Percentiles rank a stretch among this genome's conserved stretches.
phyloP scores from a whole-genome alignment of 2,113 vertebrate genomes.

The Hystrix brachyura region DNA sequence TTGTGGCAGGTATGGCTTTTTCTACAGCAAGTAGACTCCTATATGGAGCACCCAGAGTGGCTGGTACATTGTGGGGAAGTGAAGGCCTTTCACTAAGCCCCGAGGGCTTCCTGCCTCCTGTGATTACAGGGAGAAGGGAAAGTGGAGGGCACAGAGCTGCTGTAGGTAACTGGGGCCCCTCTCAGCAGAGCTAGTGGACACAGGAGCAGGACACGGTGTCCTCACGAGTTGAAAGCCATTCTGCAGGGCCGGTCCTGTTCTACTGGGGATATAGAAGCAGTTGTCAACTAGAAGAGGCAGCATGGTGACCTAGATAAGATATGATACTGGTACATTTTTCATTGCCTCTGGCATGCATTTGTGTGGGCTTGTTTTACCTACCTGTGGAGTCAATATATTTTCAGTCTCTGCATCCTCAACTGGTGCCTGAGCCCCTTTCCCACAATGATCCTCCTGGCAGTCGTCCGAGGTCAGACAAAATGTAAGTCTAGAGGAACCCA shows the following conservation, averaged over 20 bases:
- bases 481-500: neutral
- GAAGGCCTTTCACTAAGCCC: neutral
- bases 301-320: too few species aligned
- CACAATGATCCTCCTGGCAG: neutral
- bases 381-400: neutral
- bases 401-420: neutral
- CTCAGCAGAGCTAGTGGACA: neutral
- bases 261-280: neutral
- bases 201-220: neutral
- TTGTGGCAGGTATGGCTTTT: neutral
- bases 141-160: neutral
- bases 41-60: too few species aligned
- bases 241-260: neutral
- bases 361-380: neutral
- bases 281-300: neutral
- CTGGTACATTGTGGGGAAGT: neutral
- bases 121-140: neutral
- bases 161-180: neutral
- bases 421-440: neutral
- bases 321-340: neutral
- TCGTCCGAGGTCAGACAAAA: neutral
- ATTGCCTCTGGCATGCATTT: neutral
- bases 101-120: neutral
- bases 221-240: neutral
- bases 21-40: neutral